Conservation (phyloP, 2,113 vertebrate genomes). For the Oxyruncus cristatus region DNA sequence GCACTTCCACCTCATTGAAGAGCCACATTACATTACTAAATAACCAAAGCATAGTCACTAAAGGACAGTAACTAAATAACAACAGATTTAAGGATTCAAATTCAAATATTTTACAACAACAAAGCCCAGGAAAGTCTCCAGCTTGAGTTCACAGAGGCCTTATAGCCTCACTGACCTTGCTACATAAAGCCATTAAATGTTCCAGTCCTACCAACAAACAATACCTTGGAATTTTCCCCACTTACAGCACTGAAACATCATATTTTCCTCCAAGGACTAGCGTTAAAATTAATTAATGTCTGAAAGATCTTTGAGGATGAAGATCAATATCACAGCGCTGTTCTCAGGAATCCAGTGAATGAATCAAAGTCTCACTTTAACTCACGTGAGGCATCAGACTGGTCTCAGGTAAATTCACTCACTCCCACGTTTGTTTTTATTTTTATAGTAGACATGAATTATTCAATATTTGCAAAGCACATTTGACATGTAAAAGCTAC, state of each 20-base stretch:
- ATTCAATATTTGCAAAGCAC: neutral
- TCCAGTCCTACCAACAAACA: accelerated
- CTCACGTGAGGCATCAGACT: neutral
- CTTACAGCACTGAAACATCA: neutral
- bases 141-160: neutral
- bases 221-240: neutral
- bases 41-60: neutral
- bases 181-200: neutral
- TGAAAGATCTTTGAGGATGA: slow-evolving; percentile 19
- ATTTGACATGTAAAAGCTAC: neutral
- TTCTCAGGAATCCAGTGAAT: slow-evolving; percentile 22
- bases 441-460: slow-evolving; percentile 31
- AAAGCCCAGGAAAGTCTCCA: neutral
- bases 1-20: neutral
- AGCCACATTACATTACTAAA: neutral
- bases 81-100: neutral
- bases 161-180: neutral
- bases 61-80: neutral
- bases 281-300: slow-evolving; percentile 9
- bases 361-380: slow-evolving; percentile 32
- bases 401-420: slow-evolving; percentile 29
- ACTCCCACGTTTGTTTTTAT: neutral
- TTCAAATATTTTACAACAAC: neutral
- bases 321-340: slow-evolving; percentile 17
- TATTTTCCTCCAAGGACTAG: neutral